Evolutionary conservation across 2,113 vertebrate genomes (phyloP).

Genomic region (Cynocephalus volans): DNA sequence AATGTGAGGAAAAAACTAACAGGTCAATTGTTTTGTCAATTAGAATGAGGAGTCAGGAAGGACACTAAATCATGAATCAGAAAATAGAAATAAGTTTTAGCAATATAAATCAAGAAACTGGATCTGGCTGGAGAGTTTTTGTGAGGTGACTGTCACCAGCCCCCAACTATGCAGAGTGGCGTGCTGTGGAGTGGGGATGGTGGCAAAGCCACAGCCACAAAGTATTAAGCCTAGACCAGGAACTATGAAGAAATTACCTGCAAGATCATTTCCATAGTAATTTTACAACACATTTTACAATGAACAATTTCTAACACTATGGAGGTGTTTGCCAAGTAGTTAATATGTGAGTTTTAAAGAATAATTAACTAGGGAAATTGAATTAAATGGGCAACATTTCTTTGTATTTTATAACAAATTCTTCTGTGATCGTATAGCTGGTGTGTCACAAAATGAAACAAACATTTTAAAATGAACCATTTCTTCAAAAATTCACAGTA

Average conservation of each 20-base stretch:
- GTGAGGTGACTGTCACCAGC: not conserved
- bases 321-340: not conserved
- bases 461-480: not conserved
- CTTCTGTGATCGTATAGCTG: not conserved
- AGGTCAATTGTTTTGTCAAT: not conserved
- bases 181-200: fast-evolving
- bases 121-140: not conserved
- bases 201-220: not conserved
- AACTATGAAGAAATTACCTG: not conserved
- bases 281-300: not conserved
- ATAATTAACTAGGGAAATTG: slow-evolving; percentile 6
- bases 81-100: not conserved
- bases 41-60: not conserved
- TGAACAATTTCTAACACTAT: not conserved
- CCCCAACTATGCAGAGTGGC: not conserved
- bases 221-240: not conserved
- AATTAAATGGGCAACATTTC: not conserved
- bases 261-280: not conserved
- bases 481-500: not conserved
- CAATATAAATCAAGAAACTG: not conserved
- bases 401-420: not conserved
- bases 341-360: not conserved
- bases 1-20: not conserved
- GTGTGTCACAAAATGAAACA: not conserved
- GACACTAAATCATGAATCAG: not conserved